A percentile compares a stretch with the other conserved stretches of the same genome.
Evolutionary conservation across 2,113 vertebrate species (phyloP).

Genomic region (Neotoma lepida): DNA sequence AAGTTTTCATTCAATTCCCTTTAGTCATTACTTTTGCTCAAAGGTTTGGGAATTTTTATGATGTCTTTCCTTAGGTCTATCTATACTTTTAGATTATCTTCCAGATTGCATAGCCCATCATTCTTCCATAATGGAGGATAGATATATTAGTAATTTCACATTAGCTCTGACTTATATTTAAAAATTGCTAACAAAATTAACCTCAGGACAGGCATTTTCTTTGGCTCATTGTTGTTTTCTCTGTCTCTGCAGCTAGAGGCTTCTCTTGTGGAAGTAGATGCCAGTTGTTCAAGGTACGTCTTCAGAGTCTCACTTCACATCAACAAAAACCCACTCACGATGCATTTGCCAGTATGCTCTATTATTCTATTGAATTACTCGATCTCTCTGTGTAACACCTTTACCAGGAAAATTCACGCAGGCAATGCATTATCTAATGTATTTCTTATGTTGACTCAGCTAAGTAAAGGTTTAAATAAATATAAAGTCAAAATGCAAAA

Average conservation of each 20-base stretch:
- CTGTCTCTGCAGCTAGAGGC: not conserved
- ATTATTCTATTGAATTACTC: constrained; percentile 4
- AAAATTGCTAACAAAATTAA: constrained; percentile 37
- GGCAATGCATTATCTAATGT: not conserved
- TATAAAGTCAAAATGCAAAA: not conserved
- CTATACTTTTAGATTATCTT: not conserved
- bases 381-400: not conserved
- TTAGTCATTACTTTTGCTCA: not conserved
- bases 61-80: constrained; percentile 17
- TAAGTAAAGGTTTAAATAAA: constrained; percentile 39
- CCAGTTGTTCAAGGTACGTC: not conserved
- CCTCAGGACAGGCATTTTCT: not conserved
- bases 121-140: not conserved
- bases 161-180: not conserved
- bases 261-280: not conserved
- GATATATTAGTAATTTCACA: constrained; percentile 13
- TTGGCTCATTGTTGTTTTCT: not conserved
- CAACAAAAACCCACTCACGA: constrained; percentile 30
- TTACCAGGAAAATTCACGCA: constrained; percentile 28
- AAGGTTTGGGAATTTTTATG: not conserved
- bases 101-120: not conserved
- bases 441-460: not conserved
- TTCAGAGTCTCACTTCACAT: not conserved
- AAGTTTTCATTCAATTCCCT: not conserved
- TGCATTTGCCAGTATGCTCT: not conserved